Percentiles rank a stretch among this genome's conserved stretches.
phyloP scores from a whole-genome alignment of 2,888 invertebrate genomes.

The Priocnemis perturbator region DNA sequence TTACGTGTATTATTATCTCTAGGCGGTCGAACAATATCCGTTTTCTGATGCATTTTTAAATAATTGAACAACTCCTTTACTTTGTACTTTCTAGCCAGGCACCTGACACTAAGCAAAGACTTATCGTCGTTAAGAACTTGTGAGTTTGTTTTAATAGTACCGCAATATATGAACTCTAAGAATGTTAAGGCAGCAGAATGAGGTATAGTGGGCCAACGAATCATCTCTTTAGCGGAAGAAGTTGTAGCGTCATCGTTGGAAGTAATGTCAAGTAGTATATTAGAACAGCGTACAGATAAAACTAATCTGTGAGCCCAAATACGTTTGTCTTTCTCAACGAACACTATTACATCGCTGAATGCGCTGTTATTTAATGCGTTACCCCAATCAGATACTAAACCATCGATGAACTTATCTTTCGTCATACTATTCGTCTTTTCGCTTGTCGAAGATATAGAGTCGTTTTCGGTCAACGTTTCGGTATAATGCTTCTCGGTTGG shows the following conservation, averaged over 20 bases:
- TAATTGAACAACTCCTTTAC: constrained; percentile 63
- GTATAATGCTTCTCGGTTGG: no score
- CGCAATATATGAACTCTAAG: constrained; percentile 73
- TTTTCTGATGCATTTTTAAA: constrained; percentile 34
- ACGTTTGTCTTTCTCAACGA: constrained; percentile 67
- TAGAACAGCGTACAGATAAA: constrained; percentile 73
- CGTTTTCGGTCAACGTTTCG: no score
- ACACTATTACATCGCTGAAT: constrained; percentile 74
- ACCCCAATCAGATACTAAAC: constrained; percentile 66
- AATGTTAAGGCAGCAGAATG: constrained; percentile 67
- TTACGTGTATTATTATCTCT: no score
- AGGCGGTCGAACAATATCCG: background rate
- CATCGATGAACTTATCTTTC: constrained; percentile 45
- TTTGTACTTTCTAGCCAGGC: constrained; percentile 65
- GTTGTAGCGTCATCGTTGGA: constrained; percentile 51
- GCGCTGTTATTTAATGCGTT: constrained; percentile 67
- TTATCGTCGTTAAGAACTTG: constrained; percentile 46
- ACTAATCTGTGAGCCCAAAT: constrained; percentile 76
- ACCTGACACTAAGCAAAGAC: constrained; percentile 47
- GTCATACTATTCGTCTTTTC: background rate
- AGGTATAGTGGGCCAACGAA: constrained; percentile 63
- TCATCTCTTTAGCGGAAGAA: constrained; percentile 56
- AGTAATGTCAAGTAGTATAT: constrained; percentile 69
- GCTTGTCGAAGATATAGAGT: no score
- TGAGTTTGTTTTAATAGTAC: constrained; percentile 58